Evolutionary conservation across 2,113 vertebrate species (phyloP).

Genomic region (Lepisosteus osseus): DNA sequence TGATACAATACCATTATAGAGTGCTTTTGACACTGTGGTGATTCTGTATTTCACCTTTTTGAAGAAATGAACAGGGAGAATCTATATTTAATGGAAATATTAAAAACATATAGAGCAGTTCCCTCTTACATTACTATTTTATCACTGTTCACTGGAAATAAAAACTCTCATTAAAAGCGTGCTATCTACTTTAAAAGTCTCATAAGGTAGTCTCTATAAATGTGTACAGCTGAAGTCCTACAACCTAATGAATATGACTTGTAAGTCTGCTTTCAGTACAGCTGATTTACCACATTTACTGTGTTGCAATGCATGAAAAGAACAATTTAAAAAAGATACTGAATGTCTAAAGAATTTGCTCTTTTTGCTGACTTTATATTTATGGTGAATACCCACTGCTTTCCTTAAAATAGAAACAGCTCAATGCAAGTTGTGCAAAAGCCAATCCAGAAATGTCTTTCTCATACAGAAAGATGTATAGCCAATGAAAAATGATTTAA

Average conservation of each 20-base stretch:
- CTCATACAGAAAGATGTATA: too few relatives aligned
- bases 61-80: slow-evolving; percentile 9
- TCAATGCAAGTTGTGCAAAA: too few relatives aligned
- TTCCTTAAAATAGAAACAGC: too few relatives aligned
- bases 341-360: neutral
- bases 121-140: slow-evolving; percentile 53
- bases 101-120: slow-evolving; percentile 35
- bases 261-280: slow-evolving; percentile 35
- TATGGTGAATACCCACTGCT: too few relatives aligned
- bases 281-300: neutral
- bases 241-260: slow-evolving; percentile 60
- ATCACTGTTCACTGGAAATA: slow-evolving; percentile 40
- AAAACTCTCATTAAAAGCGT: slow-evolving; percentile 43
- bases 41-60: too few relatives aligned
- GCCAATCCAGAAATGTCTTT: too few relatives aligned
- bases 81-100: slow-evolving; percentile 50
- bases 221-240: slow-evolving; percentile 53
- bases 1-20: too few relatives aligned
- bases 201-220: slow-evolving; percentile 34
- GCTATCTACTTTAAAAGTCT: slow-evolving; percentile 33
- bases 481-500: too few relatives aligned
- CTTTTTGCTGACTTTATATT: too few relatives aligned
- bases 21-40: too few relatives aligned
- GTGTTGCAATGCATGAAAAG: neutral
- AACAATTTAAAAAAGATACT: neutral